Evolutionary conservation across 2,888 invertebrate genomes (phyloP).

Genomic region (Malthinus flaveolus): DNA sequence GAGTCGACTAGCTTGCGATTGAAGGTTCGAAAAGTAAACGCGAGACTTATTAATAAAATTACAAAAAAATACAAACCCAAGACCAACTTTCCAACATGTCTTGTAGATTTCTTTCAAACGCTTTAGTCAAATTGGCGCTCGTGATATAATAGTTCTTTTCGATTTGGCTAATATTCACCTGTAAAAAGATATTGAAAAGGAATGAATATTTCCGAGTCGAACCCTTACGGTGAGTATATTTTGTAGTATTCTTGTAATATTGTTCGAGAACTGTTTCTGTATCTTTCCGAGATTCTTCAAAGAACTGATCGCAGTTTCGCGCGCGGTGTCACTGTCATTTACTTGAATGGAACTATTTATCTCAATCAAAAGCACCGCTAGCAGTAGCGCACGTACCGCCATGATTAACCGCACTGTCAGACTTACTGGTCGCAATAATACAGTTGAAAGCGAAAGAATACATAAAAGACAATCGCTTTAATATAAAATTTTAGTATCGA

Average conservation of each 20-base stretch:
- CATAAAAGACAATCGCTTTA: slow-evolving; percentile 8
- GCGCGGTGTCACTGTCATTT: slow-evolving; percentile 33
- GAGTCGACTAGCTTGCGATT: too few relatives aligned
- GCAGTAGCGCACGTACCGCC: slow-evolving; percentile 31
- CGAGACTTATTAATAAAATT: background rate
- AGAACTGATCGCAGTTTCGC: slow-evolving; percentile 32
- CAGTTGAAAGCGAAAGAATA: slow-evolving; percentile 25
- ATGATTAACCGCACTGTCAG: slow-evolving; percentile 34
- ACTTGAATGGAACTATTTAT: slow-evolving; percentile 37
- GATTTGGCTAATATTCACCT: slow-evolving; percentile 22
- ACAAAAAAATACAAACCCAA: slow-evolving; percentile 33
- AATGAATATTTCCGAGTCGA: slow-evolving; percentile 17
- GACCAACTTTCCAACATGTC: slow-evolving; percentile 38
- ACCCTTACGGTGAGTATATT: slow-evolving; percentile 28
- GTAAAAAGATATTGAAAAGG: slow-evolving; percentile 11
- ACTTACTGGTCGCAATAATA: slow-evolving; percentile 25
- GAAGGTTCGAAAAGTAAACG: too few relatives aligned
- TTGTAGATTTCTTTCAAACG: slow-evolving; percentile 30
- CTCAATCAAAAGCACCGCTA: slow-evolving; percentile 36
- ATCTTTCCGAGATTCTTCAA: slow-evolving; percentile 33
- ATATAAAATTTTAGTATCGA: slow-evolving; percentile 1
- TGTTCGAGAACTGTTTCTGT: slow-evolving; percentile 32
- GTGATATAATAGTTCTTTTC: slow-evolving; percentile 8
- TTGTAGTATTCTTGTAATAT: slow-evolving; percentile 30
- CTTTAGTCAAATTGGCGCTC: slow-evolving; percentile 23